phyloP scores from a whole-genome alignment of 1,140 invertebrate species.

The Cherax destructor region DNA sequence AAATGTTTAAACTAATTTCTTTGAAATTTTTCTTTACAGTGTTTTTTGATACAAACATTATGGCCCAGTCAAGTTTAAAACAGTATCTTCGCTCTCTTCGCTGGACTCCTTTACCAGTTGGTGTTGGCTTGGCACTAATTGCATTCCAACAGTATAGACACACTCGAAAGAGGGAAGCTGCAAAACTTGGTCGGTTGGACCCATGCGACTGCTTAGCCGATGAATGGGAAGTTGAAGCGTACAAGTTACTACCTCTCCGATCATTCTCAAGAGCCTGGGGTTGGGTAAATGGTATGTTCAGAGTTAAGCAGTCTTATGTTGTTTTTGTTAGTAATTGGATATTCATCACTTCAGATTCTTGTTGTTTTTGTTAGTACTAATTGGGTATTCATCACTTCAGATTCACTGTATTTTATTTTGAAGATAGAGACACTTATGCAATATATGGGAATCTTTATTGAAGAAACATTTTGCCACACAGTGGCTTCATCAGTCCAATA shows the following conservation, averaged over 20 bases:
- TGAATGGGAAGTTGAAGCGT: conserved; percentile 66
- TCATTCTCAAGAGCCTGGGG: conserved; percentile 65
- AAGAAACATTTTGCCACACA: too few species aligned
- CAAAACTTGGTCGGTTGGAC: conserved; percentile 51
- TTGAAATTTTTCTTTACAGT: conserved; percentile 35
- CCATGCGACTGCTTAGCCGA: conserved; percentile 63
- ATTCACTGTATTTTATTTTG: too few species aligned
- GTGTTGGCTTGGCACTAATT: conserved; percentile 74
- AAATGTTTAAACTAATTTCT: not conserved
- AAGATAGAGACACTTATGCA: too few species aligned
- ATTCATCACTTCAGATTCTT: too few species aligned
- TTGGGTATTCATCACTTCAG: too few species aligned
- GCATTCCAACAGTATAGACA: conserved; percentile 75
- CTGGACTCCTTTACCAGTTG: conserved; percentile 75
- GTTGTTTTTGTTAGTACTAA: too few species aligned
- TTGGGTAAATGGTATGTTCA: conserved; percentile 64
- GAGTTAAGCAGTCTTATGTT: too few species aligned
- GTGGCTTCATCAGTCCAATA: too few species aligned
- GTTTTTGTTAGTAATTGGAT: too few species aligned
- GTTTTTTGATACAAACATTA: conserved; percentile 57
- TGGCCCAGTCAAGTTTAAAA: conserved; percentile 62
- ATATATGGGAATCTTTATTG: too few species aligned
- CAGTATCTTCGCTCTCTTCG: conserved; percentile 74
- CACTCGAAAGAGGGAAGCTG: conserved; percentile 61
- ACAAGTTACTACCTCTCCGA: conserved; percentile 67